Conservation (phyloP, 2,888 invertebrate species). For the Odontocerum albicorne region DNA sequence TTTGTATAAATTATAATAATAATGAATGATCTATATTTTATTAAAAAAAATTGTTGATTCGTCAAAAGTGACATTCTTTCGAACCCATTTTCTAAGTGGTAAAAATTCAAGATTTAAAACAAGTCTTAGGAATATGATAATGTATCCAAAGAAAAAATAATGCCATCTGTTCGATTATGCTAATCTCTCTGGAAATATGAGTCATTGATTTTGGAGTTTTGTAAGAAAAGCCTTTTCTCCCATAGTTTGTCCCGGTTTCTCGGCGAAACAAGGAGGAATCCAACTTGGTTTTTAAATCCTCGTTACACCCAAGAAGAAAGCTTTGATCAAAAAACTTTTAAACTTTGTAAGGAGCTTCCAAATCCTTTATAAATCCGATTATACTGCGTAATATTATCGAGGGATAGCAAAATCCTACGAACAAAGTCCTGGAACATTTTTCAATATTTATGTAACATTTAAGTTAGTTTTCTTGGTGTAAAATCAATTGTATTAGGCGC, state of each 20-base stretch:
- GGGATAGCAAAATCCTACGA: neutral
- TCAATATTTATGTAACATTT: too few relatives aligned
- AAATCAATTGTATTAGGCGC: too few relatives aligned
- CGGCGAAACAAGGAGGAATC: neutral
- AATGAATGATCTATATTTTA: too few relatives aligned
- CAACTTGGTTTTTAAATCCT: neutral
- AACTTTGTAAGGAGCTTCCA: slow-evolving; percentile 7
- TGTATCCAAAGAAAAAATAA: too few relatives aligned
- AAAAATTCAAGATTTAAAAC: too few relatives aligned
- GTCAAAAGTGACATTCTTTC: too few relatives aligned
- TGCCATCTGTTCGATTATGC: neutral
- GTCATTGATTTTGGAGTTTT: neutral
- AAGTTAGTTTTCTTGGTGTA: too few relatives aligned
- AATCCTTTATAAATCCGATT: slow-evolving; percentile 19
- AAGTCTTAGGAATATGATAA: too few relatives aligned
- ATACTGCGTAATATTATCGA: slow-evolving; percentile 14
- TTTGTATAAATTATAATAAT: too few relatives aligned
- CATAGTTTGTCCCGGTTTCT: neutral
- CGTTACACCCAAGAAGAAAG: neutral
- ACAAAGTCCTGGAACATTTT: too few relatives aligned
- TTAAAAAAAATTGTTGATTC: too few relatives aligned
- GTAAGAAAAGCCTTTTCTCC: neutral
- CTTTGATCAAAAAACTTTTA: slow-evolving; percentile 14
- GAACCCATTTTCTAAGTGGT: too few relatives aligned
- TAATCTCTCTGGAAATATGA: neutral